These are phyloP conservation scores for Tinea pellionella DNA, from an alignment of 2,888 invertebrate genomes.

Conservation along the genomic window DNA sequence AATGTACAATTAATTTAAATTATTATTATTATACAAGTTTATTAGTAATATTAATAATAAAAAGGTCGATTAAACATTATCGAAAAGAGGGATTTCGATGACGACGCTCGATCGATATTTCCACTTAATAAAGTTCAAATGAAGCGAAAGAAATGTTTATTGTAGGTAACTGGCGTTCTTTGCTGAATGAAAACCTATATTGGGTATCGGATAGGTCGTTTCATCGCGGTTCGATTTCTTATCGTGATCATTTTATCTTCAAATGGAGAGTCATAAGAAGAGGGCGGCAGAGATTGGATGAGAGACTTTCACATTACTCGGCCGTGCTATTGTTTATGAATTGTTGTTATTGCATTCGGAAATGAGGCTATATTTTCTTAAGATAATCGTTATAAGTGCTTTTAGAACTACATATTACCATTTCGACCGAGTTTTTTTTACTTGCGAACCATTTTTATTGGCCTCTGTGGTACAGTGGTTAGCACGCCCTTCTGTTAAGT, in stretches of 20 bases:
- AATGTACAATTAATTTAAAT: too few species aligned
- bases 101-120: conserved; percentile 24
- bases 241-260: conserved; percentile 1
- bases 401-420: too few species aligned
- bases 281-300: conserved; percentile 3
- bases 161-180: conserved; percentile 27
- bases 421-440: too few species aligned
- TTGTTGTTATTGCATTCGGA: neutral
- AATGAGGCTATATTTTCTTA: too few species aligned
- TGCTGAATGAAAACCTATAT: conserved; percentile 22
- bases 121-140: conserved; percentile 55
- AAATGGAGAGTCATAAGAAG: neutral
- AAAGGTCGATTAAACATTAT: neutral
- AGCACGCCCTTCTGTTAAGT: too few species aligned
- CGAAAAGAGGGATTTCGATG: neutral
- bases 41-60: neutral
- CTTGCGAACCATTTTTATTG: too few species aligned
- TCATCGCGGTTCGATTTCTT: conserved; percentile 17
- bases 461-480: too few species aligned
- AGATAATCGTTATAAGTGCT: too few species aligned
- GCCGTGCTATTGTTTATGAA: neutral
- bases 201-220: conserved; percentile 22
- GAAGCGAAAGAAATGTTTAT: conserved; percentile 47
- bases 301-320: neutral
- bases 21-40: too few species aligned